Evolutionary conservation across 2,888 invertebrate genomes (phyloP).

Genomic region (Alsophila aescularia): DNA sequence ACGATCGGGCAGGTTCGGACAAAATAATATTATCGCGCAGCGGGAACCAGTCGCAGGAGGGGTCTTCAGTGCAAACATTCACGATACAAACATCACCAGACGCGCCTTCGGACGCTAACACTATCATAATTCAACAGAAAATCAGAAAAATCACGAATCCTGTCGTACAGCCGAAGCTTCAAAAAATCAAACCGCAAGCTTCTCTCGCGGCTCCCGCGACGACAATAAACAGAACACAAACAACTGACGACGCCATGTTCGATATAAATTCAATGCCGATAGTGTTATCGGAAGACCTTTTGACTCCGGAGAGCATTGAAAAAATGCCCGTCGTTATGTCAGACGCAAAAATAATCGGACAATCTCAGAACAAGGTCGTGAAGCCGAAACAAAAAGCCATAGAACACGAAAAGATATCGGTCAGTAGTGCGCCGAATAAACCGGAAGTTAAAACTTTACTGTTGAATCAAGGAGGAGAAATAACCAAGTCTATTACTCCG

Average conservation of each 20-base stretch:
- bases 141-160: constrained; percentile 67
- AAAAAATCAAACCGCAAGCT: constrained; percentile 66
- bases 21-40: constrained; percentile 73
- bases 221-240: constrained; percentile 39
- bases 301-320: constrained; percentile 87
- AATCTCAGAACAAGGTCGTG: constrained; percentile 56
- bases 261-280: constrained; percentile 92
- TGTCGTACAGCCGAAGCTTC: constrained; percentile 53
- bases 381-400: constrained; percentile 59
- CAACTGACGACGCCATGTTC: constrained; percentile 79
- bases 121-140: constrained; percentile 74
- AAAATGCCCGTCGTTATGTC: constrained; percentile 87
- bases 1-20: constrained; percentile 63
- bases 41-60: constrained; percentile 60
- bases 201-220: constrained; percentile 61
- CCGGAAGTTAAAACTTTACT: constrained; percentile 71
- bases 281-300: constrained; percentile 88
- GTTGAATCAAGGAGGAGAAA: constrained; percentile 66
- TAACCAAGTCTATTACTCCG: constrained; percentile 69
- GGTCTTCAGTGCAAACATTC: constrained; percentile 71
- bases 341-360: constrained; percentile 70
- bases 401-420: constrained; percentile 63
- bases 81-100: constrained; percentile 74
- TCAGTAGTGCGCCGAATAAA: constrained; percentile 57
- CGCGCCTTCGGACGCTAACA: constrained; percentile 60